These are phyloP conservation scores for Platichthys stellatus DNA, from an alignment of 2,113 vertebrate genomes.

Conservation along the genomic window DNA sequence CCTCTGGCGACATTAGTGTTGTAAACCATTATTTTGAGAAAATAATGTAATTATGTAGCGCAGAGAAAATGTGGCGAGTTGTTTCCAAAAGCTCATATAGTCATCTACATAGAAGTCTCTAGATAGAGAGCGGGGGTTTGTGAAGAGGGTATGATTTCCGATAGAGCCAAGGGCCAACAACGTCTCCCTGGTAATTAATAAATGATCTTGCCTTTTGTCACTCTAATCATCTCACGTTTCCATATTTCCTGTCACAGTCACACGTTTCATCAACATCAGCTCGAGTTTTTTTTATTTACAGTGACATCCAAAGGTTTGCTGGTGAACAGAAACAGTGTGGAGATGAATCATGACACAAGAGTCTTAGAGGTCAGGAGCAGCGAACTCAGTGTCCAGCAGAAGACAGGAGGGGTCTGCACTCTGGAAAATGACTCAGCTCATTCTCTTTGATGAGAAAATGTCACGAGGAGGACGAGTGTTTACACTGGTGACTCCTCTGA, in stretches of 20 bases:
- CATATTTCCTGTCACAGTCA: neutral
- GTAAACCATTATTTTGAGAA: too few relatives aligned
- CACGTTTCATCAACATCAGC: neutral
- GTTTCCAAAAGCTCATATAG: too few relatives aligned
- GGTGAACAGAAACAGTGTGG: constrained; percentile 11
- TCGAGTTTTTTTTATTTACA: neutral
- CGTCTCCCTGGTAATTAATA: neutral
- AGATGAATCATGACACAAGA: constrained; percentile 38
- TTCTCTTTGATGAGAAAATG: constrained; percentile 16
- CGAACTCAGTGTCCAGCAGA: constrained; percentile 17
- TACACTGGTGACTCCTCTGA: neutral
- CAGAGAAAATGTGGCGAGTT: too few relatives aligned
- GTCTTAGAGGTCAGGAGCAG: constrained; percentile 24
- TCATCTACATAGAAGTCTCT: too few relatives aligned
- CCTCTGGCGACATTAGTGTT: too few relatives aligned
- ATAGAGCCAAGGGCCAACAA: neutral
- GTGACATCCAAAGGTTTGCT: constrained; percentile 27
- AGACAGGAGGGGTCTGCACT: constrained; percentile 16
- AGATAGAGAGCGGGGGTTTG: too few relatives aligned
- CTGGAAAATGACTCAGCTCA: constrained; percentile 5
- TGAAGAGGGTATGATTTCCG: too few relatives aligned
- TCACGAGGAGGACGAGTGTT: constrained; percentile 7
- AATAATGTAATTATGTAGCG: too few relatives aligned
- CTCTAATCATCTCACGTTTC: neutral
- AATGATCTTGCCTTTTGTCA: neutral